These are phyloP conservation scores for Flexamia atlantica DNA, from an alignment of 2,888 invertebrate species.

Conservation along the genomic window DNA sequence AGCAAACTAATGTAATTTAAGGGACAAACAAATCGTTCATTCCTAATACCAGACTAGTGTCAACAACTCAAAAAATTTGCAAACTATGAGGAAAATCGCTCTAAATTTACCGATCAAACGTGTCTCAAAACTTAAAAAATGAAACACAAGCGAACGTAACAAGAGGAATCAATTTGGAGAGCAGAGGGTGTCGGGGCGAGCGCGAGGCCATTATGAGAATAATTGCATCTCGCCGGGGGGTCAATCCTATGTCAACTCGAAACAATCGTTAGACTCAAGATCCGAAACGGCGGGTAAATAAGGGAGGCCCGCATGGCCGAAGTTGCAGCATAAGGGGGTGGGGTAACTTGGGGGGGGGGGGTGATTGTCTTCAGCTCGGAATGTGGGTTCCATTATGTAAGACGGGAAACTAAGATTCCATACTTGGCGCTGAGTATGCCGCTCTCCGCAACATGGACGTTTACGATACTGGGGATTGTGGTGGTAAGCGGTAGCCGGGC, in stretches of 20 bases:
- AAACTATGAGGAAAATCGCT: too few species aligned
- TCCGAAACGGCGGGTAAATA: conserved; percentile 46
- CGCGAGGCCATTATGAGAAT: conserved; percentile 47
- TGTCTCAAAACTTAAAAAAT: too few species aligned
- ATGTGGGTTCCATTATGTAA: conserved; percentile 51
- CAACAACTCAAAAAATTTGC: too few species aligned
- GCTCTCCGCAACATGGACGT: neutral
- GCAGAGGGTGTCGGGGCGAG: neutral
- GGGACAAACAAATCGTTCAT: too few species aligned
- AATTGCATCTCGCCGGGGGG: conserved; percentile 49
- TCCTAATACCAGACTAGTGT: too few species aligned
- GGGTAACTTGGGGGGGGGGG: too few species aligned
- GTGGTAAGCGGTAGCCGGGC: too few species aligned
- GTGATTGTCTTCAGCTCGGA: conserved; percentile 51
- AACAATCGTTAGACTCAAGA: conserved; percentile 55
- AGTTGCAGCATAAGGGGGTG: neutral
- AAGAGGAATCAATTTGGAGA: conserved; percentile 13
- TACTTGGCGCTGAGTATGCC: conserved; percentile 19
- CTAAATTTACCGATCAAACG: too few species aligned
- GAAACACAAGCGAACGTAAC: neutral
- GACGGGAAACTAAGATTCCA: conserved; percentile 40
- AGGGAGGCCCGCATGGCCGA: conserved; percentile 30
- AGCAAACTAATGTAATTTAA: too few species aligned
- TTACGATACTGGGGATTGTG: too few species aligned
- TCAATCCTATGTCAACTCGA: conserved; percentile 49